Conservation (phyloP, 2,797 vertebrate species). For the Glossophaga mutica region DNA sequence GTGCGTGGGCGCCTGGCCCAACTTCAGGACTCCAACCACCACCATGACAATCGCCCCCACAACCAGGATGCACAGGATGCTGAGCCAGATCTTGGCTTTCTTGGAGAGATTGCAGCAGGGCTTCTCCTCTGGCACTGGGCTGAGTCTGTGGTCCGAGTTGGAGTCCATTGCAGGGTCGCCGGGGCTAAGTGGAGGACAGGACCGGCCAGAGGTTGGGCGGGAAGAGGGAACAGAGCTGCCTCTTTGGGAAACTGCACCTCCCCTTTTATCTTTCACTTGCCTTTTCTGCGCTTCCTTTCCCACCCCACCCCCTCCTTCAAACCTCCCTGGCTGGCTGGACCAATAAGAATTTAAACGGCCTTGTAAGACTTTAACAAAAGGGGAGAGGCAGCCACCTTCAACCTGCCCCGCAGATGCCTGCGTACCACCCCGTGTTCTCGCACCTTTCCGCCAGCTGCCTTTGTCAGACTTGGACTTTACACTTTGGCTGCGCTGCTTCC, state of each 20-base stretch:
- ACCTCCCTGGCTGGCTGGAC: background rate
- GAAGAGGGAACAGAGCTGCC: background rate
- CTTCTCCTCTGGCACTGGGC: background rate
- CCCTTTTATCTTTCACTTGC: background rate
- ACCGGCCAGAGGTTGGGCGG: background rate
- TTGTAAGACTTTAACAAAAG: background rate
- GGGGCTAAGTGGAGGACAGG: background rate
- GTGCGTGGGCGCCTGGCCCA: fast-evolving
- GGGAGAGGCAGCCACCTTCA: background rate
- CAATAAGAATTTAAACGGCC: background rate
- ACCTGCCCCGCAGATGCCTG: background rate
- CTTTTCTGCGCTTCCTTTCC: constrained; percentile 3
- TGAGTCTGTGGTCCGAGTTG: constrained; percentile 4
- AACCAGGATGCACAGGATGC: constrained; percentile 44
- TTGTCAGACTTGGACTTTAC: background rate
- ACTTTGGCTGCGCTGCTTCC: no score
- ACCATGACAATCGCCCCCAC: constrained; percentile 3
- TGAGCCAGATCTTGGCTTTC: background rate
- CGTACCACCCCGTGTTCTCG: fast-evolving
- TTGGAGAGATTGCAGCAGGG: background rate
- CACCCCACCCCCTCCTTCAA: background rate
- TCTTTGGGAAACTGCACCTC: background rate
- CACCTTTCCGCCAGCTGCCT: fast-evolving
- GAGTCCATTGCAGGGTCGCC: background rate
- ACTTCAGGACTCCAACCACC: background rate